Evolutionary conservation across 2,113 vertebrate genomes (phyloP).

Genomic region (Columba janthina): DNA sequence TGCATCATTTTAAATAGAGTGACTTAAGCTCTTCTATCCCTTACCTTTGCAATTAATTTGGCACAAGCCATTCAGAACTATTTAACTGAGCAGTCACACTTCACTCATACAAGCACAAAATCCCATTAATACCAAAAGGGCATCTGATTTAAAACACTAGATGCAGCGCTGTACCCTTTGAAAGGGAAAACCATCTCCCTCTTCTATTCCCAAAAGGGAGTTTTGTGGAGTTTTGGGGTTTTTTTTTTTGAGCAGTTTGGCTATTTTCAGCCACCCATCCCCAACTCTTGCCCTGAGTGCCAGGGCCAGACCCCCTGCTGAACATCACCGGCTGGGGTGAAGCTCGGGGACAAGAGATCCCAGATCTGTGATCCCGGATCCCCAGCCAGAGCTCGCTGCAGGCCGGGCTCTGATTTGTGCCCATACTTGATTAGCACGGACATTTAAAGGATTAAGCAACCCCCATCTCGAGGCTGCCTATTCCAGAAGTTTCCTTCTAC

Average conservation of each 20-base stretch:
- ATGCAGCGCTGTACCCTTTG: background rate
- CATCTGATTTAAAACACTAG: background rate
- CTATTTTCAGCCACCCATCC: background rate
- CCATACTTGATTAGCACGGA: background rate
- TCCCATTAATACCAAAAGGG: background rate
- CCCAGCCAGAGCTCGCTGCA: fast-evolving
- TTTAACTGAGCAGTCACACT: background rate
- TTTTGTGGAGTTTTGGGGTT: too few species aligned
- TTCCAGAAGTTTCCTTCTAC: background rate
- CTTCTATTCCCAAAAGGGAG: background rate
- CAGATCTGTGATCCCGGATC: fast-evolving
- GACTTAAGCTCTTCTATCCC: background rate
- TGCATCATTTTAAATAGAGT: background rate
- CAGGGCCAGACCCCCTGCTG: background rate
- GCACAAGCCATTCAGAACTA: background rate
- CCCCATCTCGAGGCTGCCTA: background rate
- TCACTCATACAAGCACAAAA: background rate
- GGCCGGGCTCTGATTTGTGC: background rate
- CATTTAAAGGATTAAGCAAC: background rate
- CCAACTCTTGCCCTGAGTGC: fast-evolving
- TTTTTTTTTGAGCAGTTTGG: background rate
- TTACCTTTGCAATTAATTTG: background rate
- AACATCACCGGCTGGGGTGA: fast-evolving
- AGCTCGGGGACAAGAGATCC: too few species aligned
- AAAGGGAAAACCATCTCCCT: fast-evolving